Evolutionary conservation across 1,140 invertebrate genomes (phyloP), one percentile per base, ranked within the genome.

Genomic region (Aricia agestis): DNA sequence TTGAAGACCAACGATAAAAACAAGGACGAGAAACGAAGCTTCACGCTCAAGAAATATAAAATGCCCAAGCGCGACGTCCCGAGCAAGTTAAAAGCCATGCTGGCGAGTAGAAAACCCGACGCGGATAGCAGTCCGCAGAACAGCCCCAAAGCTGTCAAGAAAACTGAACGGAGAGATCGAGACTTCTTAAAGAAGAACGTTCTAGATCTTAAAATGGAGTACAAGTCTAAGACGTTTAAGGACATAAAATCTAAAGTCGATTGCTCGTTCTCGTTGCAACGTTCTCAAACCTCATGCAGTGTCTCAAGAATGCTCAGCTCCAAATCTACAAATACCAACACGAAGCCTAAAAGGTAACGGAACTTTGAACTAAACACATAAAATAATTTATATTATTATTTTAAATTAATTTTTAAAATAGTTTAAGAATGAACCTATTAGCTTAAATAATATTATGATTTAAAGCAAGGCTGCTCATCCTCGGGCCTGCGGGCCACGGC

Each of bases 241-340:
- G 96, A 97, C 82, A 94, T 97, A 31, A 97, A 97, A 82, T 96
- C 96, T 3, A 95, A 96, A 89, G 95, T 97, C 32, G 93, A 93
- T 71, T 92, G 91, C 74, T 89, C 88, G 13, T 91, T 90, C 72
- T 90, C 89, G 15, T 80, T 91, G 69, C 89, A 91, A 84, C 81
- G 89, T 25, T 91, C 89, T 32, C 89, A 91, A 78, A 91, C 89
- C 11, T 84, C 89, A 36, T 91, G 89, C 74, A 90, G 88, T 78
- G 89, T 91, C 42, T 86, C 80, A 69, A 87, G 88, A 75, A 85
- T 89, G 82, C 76, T 89, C 67, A 90, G 83, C 76, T 91, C 90
- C 32, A 92, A 92, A 74, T 85, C 87, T 31, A 84, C 84, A 10
- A 88, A 85, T 70, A 82, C 77, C 45, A 87, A 87, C 70, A 76